A percentile compares a stretch with the other conserved stretches of the same genome.
Evolutionary conservation across 2,888 invertebrate genomes (phyloP).

Genomic region (Bimastos eiseni): DNA sequence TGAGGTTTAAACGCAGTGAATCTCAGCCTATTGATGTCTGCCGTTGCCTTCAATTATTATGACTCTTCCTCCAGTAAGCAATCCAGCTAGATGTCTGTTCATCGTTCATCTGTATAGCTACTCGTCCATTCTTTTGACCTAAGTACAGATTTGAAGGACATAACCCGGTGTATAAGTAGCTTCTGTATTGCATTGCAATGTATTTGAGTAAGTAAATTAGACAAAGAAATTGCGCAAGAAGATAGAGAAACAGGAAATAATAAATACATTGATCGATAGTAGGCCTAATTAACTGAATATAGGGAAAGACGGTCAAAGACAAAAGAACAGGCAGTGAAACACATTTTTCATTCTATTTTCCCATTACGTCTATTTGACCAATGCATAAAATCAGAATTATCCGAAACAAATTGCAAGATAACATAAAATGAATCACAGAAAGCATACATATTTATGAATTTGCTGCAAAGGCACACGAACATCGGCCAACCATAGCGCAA

Average conservation of each 20-base stretch:
- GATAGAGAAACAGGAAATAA: not conserved
- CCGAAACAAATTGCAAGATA: not conserved
- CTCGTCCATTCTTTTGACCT: not conserved
- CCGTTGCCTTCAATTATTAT: not conserved
- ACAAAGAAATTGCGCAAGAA: not conserved
- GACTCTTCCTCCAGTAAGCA: not conserved
- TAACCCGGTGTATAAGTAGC: not conserved
- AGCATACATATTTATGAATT: not conserved
- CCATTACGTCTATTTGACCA: too few relatives aligned
- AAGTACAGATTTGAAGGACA: not conserved
- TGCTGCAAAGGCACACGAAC: not conserved
- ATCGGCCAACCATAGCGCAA: not conserved
- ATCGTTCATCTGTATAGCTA: not conserved
- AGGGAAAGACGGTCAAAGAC: too few relatives aligned
- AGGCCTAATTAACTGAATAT: too few relatives aligned
- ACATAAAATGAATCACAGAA: not conserved
- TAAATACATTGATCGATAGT: too few relatives aligned
- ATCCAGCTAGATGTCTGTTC: not conserved
- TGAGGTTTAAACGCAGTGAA: not conserved
- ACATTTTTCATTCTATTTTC: too few relatives aligned
- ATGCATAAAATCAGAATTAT: too few relatives aligned
- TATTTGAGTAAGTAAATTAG: not conserved
- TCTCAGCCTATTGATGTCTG: not conserved
- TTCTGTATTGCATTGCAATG: not conserved
- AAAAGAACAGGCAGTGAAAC: too few relatives aligned